Conservation (phyloP, 1,140 invertebrate species). For the Mamestra configurata region DNA sequence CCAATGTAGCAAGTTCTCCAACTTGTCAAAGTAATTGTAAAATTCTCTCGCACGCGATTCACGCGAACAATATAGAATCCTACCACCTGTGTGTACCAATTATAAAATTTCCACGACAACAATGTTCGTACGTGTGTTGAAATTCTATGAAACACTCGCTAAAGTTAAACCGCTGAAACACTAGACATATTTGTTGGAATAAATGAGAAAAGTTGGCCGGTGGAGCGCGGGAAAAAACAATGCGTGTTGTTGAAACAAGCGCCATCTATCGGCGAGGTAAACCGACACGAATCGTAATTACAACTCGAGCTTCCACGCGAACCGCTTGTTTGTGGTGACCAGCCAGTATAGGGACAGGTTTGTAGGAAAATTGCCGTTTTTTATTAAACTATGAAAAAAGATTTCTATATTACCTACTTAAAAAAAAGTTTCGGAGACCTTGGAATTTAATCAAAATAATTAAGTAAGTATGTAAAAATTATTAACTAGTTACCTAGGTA, state of each 20-base stretch:
- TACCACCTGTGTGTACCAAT: conserved; percentile 24
- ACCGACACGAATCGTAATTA: conserved; percentile 62
- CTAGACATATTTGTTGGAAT: conserved; percentile 57
- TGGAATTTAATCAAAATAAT: too few species aligned
- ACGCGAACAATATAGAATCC: conserved; percentile 2
- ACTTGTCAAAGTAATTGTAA: conserved; percentile 15
- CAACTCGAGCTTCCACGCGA: conserved; percentile 60
- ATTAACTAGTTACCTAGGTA: too few species aligned
- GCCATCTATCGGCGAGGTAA: conserved; percentile 56
- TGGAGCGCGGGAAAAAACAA: conserved; percentile 59
- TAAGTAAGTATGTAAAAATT: too few species aligned
- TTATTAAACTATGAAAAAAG: too few species aligned
- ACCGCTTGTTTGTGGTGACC: conserved; percentile 58
- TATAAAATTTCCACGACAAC: conserved; percentile 33
- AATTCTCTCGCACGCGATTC: conserved; percentile 9
- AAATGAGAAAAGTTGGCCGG: conserved; percentile 63
- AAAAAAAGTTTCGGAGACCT: too few species aligned
- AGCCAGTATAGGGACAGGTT: neutral
- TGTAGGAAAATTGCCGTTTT: neutral
- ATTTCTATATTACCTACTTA: too few species aligned
- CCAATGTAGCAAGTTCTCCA: neutral
- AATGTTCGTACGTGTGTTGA: conserved; percentile 35
- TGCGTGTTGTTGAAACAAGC: conserved; percentile 55
- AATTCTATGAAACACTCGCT: conserved; percentile 45
- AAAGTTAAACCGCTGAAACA: conserved; percentile 57